These are phyloP conservation scores for Plagiodera versicolora DNA, from an alignment of 2,888 invertebrate species.

Conservation along the genomic window DNA sequence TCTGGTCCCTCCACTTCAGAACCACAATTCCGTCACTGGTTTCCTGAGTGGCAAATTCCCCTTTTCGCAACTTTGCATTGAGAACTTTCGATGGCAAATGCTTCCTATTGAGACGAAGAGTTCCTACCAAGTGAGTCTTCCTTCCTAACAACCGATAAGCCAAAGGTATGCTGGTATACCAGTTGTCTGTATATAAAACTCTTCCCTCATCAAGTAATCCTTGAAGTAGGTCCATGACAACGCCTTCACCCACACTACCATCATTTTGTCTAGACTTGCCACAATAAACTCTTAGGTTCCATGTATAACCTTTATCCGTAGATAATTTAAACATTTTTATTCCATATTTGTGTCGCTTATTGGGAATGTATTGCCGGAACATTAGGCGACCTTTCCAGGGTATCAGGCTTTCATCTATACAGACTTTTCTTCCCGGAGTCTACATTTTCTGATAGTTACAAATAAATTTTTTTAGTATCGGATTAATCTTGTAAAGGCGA, in stretches of 20 bases:
- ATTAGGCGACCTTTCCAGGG: constrained; percentile 14
- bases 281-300: constrained; percentile 8
- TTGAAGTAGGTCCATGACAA: constrained; percentile 17
- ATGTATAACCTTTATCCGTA: constrained; percentile 17
- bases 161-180: constrained; percentile 16
- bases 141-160: constrained; percentile 10
- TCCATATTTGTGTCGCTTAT: constrained; percentile 13
- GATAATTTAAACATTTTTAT: constrained; percentile 20
- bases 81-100: constrained; percentile 13
- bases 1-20: constrained; percentile 18
- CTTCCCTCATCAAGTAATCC: constrained; percentile 13
- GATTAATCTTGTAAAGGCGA: constrained; percentile 13
- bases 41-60: constrained; percentile 10
- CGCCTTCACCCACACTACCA: constrained; percentile 2
- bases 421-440: constrained; percentile 14
- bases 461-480: constrained; percentile 12
- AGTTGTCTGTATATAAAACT: constrained; percentile 15
- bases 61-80: constrained; percentile 13
- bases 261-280: not conserved
- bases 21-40: constrained; percentile 5
- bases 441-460: constrained; percentile 4
- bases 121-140: constrained; percentile 21
- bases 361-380: constrained; percentile 21
- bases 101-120: constrained; percentile 15
- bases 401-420: constrained; percentile 19